Evolutionary conservation across 2,888 invertebrate species (phyloP).

Genomic region (Ecdyonurus torrentis): DNA sequence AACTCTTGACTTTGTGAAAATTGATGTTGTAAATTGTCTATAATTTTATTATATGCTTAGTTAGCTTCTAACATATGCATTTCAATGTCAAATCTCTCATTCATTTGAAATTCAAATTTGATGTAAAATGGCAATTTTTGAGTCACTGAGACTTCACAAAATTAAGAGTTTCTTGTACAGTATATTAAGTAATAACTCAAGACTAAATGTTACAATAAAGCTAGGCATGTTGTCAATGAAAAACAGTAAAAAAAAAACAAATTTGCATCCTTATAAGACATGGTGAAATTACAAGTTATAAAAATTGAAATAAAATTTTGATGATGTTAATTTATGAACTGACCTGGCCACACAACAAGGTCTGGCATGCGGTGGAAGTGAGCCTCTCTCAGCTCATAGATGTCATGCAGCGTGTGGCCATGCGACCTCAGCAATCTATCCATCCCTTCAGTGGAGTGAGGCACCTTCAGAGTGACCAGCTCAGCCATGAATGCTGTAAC

Average conservation of each 20-base stretch:
- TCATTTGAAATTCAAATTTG: too few relatives aligned
- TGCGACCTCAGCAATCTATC: slow-evolving; percentile 80
- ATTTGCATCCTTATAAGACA: too few relatives aligned
- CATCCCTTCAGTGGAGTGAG: slow-evolving; percentile 52
- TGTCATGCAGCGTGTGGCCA: slow-evolving; percentile 85
- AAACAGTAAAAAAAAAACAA: slow-evolving; percentile 1
- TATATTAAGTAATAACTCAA: too few relatives aligned
- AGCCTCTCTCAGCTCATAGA: slow-evolving; percentile 57
- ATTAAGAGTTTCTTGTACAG: too few relatives aligned
- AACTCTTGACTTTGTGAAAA: too few relatives aligned
- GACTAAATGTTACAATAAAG: slow-evolving; percentile 6
- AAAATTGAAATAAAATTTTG: background rate
- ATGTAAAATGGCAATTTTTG: too few relatives aligned
- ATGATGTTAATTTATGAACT: slow-evolving; percentile 16
- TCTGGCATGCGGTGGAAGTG: slow-evolving; percentile 69
- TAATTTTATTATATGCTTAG: too few relatives aligned
- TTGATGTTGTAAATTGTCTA: too few relatives aligned
- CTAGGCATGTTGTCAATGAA: background rate
- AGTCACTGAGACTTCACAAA: too few relatives aligned
- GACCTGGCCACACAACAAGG: slow-evolving; percentile 81
- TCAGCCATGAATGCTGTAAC: slow-evolving; percentile 38
- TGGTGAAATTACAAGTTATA: background rate
- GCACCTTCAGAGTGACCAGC: slow-evolving; percentile 34
- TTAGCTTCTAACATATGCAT: too few relatives aligned
- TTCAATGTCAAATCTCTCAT: too few relatives aligned